Evolutionary conservation across 2,797 vertebrate species (phyloP), one percentile per base, ranked within the genome.

Genomic region (Chelmon rostratus): DNA sequence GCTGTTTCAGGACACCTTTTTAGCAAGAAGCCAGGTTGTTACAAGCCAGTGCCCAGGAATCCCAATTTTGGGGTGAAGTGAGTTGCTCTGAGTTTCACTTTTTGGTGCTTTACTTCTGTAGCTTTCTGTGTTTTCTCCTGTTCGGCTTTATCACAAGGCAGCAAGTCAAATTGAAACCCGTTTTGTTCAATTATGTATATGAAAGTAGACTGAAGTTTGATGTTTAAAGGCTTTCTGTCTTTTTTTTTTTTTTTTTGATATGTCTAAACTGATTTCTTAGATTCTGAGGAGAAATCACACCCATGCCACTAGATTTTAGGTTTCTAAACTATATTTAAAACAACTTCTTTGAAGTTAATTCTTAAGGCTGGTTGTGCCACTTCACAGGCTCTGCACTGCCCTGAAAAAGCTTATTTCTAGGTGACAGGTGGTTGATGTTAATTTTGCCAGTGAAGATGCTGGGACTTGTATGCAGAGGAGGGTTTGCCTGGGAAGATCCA

Each of bases 21-120:
- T 2, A 75, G 42, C 0, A 10, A 66, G 31, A 85, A 33, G 23
- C 28, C 58, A 1, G 31, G 42, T 12, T 84, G 88, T 66, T 90
- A 90, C 64, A 25, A 59, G 25, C 84, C 86, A 0, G 18, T 67
- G 23, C 47, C 53, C 13, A 87, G 84, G 62, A 80, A 68, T 37
- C 31, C 46, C 0, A 5, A 35, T 54, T 91, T 86, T 87, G 91
- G 91, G 1, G 79, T 89, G 0, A 89, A 77, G 88, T 85, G 42
- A 87, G 86, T 63, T 33, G 21, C 4, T 42, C 7, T 47, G 2
- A 18, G 3, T 56, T 64, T 67, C 0, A 10, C 2, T 23, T 49
- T 61, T 42, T 21, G 5, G 5, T 3, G 21, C 15, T 58, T 54
- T 3, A 21, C 11, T 31, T 13, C 0, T 52, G 9, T 23, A 6